Conservation (phyloP, 2,113 vertebrate species). For the Rhynchopsitta pachyrhyncha region DNA sequence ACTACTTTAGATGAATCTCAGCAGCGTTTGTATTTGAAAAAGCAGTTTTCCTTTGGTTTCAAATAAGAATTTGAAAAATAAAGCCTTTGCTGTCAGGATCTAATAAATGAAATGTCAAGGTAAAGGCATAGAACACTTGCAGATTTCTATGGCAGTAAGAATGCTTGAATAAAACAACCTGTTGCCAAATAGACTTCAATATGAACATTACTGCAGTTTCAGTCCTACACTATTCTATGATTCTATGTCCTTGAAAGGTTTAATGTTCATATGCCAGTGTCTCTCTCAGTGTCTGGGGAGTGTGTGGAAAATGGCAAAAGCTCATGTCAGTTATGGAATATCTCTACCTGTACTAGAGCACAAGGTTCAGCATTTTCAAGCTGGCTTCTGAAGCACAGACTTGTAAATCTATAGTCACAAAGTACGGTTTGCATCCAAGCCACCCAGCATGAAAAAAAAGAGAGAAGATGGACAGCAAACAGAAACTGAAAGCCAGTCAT, state of each 20-base stretch:
- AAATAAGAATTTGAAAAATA: neutral
- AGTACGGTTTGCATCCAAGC: neutral
- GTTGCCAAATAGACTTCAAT: neutral
- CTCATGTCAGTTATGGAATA: neutral
- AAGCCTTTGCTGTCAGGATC: neutral
- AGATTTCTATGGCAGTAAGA: neutral
- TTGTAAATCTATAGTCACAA: neutral
- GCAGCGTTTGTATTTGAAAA: constrained; percentile 1
- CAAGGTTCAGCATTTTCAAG: neutral
- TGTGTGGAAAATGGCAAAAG: neutral
- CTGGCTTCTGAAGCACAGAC: neutral
- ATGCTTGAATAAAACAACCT: neutral
- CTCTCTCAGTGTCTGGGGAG: neutral
- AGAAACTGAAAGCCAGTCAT: neutral
- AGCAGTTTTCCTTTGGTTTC: neutral
- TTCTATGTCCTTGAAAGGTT: neutral
- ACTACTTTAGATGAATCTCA: constrained; percentile 13
- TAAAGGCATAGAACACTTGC: neutral
- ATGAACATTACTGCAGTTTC: neutral
- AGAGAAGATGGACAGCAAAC: neutral
- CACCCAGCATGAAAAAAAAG: neutral
- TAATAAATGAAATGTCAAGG: neutral
- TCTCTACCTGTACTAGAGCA: neutral
- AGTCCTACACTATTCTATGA: neutral
- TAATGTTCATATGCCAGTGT: neutral